phyloP scores from a whole-genome alignment of 2,113 vertebrate genomes.

The Archocentrus centrarchus region DNA sequence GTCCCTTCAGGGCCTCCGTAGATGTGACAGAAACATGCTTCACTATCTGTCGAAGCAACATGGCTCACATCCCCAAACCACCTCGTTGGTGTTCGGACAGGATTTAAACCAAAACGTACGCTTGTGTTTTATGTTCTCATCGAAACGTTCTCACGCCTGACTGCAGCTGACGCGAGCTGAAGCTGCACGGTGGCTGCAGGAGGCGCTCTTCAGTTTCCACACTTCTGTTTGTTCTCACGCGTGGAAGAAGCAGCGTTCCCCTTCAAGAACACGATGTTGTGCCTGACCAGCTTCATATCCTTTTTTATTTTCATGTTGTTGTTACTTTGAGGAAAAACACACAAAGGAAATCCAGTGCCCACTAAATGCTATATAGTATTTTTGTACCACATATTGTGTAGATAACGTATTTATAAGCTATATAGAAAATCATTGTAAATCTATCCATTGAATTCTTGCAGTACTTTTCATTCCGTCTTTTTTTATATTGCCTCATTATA shows the following conservation, averaged over 20 bases:
- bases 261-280: slow-evolving; percentile 68
- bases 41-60: neutral
- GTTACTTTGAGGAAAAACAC: slow-evolving; percentile 31
- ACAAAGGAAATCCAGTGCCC: slow-evolving; percentile 79
- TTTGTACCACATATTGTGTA: slow-evolving; percentile 90
- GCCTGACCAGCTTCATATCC: slow-evolving; percentile 82
- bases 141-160: neutral
- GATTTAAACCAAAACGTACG: slow-evolving; percentile 64
- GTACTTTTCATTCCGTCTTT: slow-evolving; percentile 82
- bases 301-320: slow-evolving; percentile 45
- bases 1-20: slow-evolving; percentile 7
- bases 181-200: neutral
- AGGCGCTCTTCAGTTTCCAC: neutral
- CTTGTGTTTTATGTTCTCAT: slow-evolving; percentile 15
- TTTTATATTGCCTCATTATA: slow-evolving; percentile 85
- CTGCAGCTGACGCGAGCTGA: neutral
- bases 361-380: slow-evolving; percentile 85
- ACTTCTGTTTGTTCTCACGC: neutral
- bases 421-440: slow-evolving; percentile 90
- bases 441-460: slow-evolving; percentile 88
- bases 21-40: neutral
- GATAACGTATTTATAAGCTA: slow-evolving; percentile 94
- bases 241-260: neutral
- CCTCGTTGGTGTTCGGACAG: neutral
- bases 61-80: slow-evolving; percentile 30